Base-by-base conservation (phyloP, 1,140 invertebrate genomes). In the Aphis gossypii region DNA sequence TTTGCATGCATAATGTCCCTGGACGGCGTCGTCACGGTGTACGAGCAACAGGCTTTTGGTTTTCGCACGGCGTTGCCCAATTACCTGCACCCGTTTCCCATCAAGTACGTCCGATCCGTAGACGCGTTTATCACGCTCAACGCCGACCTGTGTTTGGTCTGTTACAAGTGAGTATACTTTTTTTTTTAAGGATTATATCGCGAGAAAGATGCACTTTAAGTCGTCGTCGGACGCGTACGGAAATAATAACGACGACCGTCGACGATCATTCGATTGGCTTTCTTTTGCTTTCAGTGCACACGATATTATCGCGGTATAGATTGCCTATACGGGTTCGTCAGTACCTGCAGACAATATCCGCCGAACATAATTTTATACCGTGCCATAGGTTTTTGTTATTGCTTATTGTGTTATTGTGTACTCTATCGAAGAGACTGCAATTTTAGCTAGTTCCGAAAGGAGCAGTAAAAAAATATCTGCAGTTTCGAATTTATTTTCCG, bases 1-100 rank as follows among this genome's bases (percentile, higher is more conserved):
- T 98, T 98, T 94, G 96, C 98, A 60, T 98, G 98, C 95, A 97
- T 99, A 6, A 98, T 98, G 95, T 97, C 97, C 41, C 95, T 99
- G 90, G 98, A 99, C 95, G 98, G 98, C 2, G 97, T 97, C 35
- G 95, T 99, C 4, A 96, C 97, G 68, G 97, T 99, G 94, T 99
- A 97, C 95, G 98, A 99, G 95, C 98, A 99, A 95, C 98, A 99
- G 95, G 96, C 97, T 54, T 97, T 97, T 95, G 96, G 97, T 41
- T 98, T 98, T 94, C 96, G 96, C 94, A 97, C 97, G 90, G 96
- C 97, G 94, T 96, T 98, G 56, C 97, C 97, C 8, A 96, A 97
- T 94, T 96, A 97, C 93, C 95, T 98, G 38, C 95, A 99, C 92
- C 98, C 98, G 1, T 97, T 97, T 56, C 97, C 97, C 4, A 95